phyloP scores from a whole-genome alignment of 2,888 invertebrate genomes.

The Latheticus oryzae region DNA sequence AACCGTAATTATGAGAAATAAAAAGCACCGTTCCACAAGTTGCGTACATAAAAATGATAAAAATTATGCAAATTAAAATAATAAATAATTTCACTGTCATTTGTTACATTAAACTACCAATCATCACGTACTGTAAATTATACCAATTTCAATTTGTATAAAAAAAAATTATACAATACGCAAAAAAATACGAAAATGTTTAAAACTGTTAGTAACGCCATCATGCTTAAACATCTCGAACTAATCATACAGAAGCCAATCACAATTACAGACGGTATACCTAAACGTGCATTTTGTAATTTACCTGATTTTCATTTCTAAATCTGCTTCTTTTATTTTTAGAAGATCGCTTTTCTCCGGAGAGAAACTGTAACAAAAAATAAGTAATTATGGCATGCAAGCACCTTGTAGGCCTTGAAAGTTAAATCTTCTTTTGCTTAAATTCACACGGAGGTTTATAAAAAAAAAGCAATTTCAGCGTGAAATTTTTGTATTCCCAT shows the following conservation, averaged over 20 bases:
- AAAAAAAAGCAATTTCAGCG: too few species aligned
- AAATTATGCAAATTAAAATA: neutral
- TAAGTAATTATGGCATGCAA: slow-evolving; percentile 5
- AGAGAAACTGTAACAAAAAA: slow-evolving; percentile 39
- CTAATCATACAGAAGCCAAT: slow-evolving; percentile 11
- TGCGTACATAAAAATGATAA: slow-evolving; percentile 1
- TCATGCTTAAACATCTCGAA: slow-evolving; percentile 5
- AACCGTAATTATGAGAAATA: too few species aligned
- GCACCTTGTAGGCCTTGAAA: neutral
- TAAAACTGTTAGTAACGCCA: slow-evolving; percentile 27
- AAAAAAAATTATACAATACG: neutral
- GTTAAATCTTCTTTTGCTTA: neutral
- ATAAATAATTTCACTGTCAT: too few species aligned
- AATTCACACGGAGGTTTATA: too few species aligned
- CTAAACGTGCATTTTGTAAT: slow-evolving; percentile 8
- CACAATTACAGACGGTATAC: slow-evolving; percentile 18
- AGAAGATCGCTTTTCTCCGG: slow-evolving; percentile 33
- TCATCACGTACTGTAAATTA: too few species aligned
- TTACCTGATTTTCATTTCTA: slow-evolving; percentile 34
- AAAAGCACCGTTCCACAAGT: too few species aligned
- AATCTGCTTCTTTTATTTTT: slow-evolving; percentile 28
- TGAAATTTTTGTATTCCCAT: too few species aligned
- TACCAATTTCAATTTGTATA: too few species aligned
- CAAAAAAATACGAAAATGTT: neutral
- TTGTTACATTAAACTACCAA: too few species aligned